Evolutionary conservation across 2,888 invertebrate genomes (phyloP).

Genomic region (Acronicta aceris): DNA sequence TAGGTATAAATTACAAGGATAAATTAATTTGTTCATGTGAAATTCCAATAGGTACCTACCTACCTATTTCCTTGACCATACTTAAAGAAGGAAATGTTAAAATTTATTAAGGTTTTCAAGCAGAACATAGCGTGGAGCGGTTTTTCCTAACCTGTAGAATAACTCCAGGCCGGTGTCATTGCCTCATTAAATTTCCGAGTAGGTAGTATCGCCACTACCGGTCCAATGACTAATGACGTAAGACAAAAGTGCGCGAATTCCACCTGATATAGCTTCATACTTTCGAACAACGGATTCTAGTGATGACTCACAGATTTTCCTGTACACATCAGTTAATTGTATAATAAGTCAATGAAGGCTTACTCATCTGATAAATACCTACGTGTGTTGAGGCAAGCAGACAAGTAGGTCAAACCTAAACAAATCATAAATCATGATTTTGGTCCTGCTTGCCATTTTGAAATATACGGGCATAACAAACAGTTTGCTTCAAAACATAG

Average conservation of each 20-base stretch:
- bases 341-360: constrained; percentile 56
- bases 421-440: constrained; percentile 1
- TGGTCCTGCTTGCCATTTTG: not conserved
- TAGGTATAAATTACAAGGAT: too few species aligned
- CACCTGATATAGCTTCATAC: constrained; percentile 63
- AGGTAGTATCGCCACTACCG: constrained; percentile 59
- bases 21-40: too few species aligned
- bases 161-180: constrained; percentile 15
- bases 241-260: constrained; percentile 86
- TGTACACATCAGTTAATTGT: constrained; percentile 67
- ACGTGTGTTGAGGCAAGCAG: constrained; percentile 15
- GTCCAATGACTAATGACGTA: constrained; percentile 74
- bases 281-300: constrained; percentile 55
- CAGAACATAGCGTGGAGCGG: constrained; percentile 32
- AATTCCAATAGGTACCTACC: too few species aligned
- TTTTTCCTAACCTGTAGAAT: constrained; percentile 37
- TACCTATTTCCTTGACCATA: not conserved
- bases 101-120: constrained; percentile 22
- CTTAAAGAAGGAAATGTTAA: constrained; percentile 18
- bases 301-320: constrained; percentile 80
- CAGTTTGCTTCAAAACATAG: not conserved
- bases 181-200: constrained; percentile 55
- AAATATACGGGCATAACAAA: not conserved
- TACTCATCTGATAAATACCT: constrained; percentile 52
- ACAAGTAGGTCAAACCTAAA: constrained; percentile 11